Percentiles rank a stretch among this genome's conserved stretches.
phyloP scores from a whole-genome alignment of 37 sponge, comb jelly and placozoan species.

The Hexactinellida sp. region DNA sequence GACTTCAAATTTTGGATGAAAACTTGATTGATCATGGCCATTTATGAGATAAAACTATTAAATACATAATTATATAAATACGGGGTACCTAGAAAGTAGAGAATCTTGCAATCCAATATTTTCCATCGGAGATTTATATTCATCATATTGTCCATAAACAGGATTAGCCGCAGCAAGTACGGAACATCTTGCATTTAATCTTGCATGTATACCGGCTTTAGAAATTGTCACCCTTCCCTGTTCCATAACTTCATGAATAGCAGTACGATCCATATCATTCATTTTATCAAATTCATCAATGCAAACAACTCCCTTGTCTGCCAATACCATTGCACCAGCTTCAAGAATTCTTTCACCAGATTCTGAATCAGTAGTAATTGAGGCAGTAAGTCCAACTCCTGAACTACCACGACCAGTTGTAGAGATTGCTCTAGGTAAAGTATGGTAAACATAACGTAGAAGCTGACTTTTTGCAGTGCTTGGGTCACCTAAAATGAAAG shows the following conservation, averaged over 20 bases:
- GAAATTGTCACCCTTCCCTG: constrained; percentile 94
- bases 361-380: constrained; percentile 91
- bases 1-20: too few relatives aligned
- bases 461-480: constrained; percentile 19
- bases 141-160: constrained; percentile 96
- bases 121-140: constrained; percentile 98
- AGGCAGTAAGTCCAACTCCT: constrained; percentile 97
- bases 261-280: constrained; percentile 98
- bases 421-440: constrained; percentile 89
- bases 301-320: constrained; percentile 96
- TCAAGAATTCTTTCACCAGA: constrained; percentile 72
- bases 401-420: constrained; percentile 95
- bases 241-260: constrained; percentile 99
- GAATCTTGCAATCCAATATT: constrained; percentile 99
- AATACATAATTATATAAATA: background rate
- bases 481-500: background rate
- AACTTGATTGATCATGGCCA: too few relatives aligned
- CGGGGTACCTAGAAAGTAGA: constrained; percentile 41
- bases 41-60: too few relatives aligned
- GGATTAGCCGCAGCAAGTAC: constrained; percentile 99
- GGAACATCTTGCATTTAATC: constrained; percentile 88
- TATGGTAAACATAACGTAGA: constrained; percentile 65
- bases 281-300: constrained; percentile 99
- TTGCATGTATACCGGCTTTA: constrained; percentile 97
- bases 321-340: constrained; percentile 98